Base-by-base conservation (phyloP, 2,797 vertebrate genomes). In the Tiaroga cobitis region DNA sequence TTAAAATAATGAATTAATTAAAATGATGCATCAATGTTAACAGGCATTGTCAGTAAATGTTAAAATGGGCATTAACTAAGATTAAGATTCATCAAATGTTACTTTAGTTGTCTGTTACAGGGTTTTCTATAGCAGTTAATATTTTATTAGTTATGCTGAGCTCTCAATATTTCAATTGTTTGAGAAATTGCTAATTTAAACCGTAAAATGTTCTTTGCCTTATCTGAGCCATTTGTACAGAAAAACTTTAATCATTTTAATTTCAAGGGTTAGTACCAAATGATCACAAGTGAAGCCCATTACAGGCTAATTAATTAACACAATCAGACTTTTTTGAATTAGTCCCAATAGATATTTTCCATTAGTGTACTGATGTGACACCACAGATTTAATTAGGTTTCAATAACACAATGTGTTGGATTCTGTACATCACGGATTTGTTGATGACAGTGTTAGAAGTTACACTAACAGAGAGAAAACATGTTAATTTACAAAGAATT, bases 51-150 rank as follows among this genome's bases (percentile, higher is more conserved):
- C 10, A 13, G 56, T 61, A 61, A 61, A 13, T 26, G 56, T 61
- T 13, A 26, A 59, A 61, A 61, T 59, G 4, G 26, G 9, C 56
- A n/a, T 24, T 10, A 24, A 8, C 18, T 21, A 54, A 19, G 49
- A 24, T 56, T 56, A 8, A 46, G 43, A 15, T 46, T 15, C 13
- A 46, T 46, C 13, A 16, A 16, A 46, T 46, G 13, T 43, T 13
- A 43, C 43, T 11, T 43, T 13, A 13, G 11, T 13, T 13, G 11
- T 13, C 3, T 15, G 9, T 13, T 11, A 41, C 0, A 0, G 4
- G 10, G 3, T 15, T 41, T 19, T 43, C n/a, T 16, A 16, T 49
- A 49, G 15, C 46, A 49, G 46, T 49, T 49, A 49, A 16, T 49
- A 16, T 49, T 49, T 49, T 16, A 16, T 16, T 16, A 4, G 8